These are phyloP conservation scores for Cantharis flavilabris DNA, from an alignment of 2,888 invertebrate genomes.

Conservation along the genomic window DNA sequence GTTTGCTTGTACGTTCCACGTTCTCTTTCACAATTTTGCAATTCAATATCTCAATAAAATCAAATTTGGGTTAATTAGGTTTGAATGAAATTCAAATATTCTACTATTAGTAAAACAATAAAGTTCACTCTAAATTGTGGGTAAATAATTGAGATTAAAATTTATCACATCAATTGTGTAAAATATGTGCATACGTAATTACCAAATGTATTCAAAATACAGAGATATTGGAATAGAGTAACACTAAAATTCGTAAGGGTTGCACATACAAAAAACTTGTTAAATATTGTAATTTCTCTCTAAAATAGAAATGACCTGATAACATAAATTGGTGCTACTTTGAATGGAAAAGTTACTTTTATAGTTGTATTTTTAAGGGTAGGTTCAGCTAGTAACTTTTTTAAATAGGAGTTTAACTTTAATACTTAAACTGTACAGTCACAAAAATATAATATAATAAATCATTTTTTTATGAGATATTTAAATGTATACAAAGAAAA, in stretches of 20 bases:
- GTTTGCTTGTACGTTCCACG: background rate
- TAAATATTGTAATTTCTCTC: background rate
- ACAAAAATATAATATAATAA: too few relatives aligned
- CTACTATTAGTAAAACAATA: background rate
- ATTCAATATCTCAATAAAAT: background rate
- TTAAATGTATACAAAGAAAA: too few relatives aligned
- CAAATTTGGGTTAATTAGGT: background rate
- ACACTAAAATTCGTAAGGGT: background rate
- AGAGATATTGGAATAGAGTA: background rate
- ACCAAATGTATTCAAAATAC: background rate
- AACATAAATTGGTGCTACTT: background rate
- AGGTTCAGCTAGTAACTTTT: too few relatives aligned
- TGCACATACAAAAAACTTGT: background rate
- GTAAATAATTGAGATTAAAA: background rate
- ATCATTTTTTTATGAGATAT: too few relatives aligned
- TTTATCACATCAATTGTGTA: background rate
- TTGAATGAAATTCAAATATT: slow-evolving; percentile 7
- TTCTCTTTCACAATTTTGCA: background rate
- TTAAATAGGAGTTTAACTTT: too few relatives aligned
- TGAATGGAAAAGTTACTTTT: background rate
- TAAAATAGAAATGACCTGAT: background rate
- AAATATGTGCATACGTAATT: background rate
- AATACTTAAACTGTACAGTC: too few relatives aligned
- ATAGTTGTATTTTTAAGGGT: background rate
- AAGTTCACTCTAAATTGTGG: background rate